Evolutionary conservation across 92 coral and sea anemone genomes (phyloP).

Genomic region (Chrysogorgia sp.): DNA sequence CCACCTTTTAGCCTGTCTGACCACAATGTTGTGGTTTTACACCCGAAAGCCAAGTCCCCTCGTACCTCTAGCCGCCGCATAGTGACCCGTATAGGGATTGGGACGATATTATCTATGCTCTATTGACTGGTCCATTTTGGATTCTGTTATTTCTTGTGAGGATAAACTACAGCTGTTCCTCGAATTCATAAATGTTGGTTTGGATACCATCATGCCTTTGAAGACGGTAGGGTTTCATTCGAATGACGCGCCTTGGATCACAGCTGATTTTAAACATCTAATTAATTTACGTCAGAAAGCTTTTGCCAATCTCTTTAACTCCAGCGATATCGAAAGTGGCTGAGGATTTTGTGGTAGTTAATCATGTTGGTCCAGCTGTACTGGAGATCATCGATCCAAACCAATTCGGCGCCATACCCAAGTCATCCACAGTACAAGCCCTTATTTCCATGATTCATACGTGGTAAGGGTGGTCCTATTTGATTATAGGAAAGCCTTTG

Average conservation of each 20-base stretch:
- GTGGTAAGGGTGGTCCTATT: too few relatives aligned
- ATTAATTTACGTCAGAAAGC: conserved; percentile 44
- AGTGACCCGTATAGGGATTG: conserved; percentile 50
- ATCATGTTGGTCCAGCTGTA: too few relatives aligned
- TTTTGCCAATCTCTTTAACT: too few relatives aligned
- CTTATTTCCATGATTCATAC: too few relatives aligned
- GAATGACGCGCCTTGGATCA: conserved; percentile 58
- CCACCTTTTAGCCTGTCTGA: conserved; percentile 59
- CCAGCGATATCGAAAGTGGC: too few relatives aligned
- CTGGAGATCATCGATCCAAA: too few relatives aligned
- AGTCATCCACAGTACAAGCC: too few relatives aligned
- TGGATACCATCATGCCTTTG: conserved; percentile 47
- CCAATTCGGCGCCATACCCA: too few relatives aligned
- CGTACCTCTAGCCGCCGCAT: conserved; percentile 39
- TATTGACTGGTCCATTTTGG: conserved; percentile 59
- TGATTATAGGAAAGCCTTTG: too few relatives aligned
- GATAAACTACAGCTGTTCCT: conserved; percentile 38
- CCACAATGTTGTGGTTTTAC: conserved; percentile 31
- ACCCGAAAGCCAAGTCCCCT: conserved; percentile 20
- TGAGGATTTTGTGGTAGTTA: too few relatives aligned
- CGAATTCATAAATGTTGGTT: conserved; percentile 36
- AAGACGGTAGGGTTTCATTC: conserved; percentile 31
- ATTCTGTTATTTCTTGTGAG: conserved; percentile 16
- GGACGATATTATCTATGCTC: conserved; percentile 54
- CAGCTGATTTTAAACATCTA: conserved; percentile 50